Evolutionary conservation across 1,140 invertebrate species (phyloP).

Genomic region (Drosophila nigrodunni): DNA sequence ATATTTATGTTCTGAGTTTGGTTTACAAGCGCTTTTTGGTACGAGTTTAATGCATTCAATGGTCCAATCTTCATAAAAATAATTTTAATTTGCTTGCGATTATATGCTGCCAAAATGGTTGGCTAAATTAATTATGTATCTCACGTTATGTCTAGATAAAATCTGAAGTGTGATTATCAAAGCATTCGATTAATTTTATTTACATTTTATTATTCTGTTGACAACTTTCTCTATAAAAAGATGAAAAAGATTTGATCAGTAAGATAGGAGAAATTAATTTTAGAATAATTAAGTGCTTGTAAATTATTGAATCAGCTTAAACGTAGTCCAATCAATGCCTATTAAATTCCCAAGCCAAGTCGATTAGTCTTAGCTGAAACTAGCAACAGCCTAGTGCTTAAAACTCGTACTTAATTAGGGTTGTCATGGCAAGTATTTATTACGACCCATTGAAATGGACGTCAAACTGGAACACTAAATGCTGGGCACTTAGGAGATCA

Average conservation of each 20-base stretch:
- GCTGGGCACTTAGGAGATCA: conserved; percentile 70
- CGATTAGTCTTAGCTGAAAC: conserved; percentile 17
- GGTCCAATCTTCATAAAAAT: conserved; percentile 44
- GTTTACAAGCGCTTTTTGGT: conserved; percentile 26
- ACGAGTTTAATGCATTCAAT: conserved; percentile 14
- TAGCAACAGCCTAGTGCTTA: conserved; percentile 8
- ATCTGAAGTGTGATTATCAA: conserved; percentile 38
- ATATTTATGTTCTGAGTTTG: conserved; percentile 35
- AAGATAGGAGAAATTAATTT: too few species aligned
- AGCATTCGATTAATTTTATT: neutral
- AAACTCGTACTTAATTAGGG: conserved; percentile 59
- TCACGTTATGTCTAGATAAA: conserved; percentile 5
- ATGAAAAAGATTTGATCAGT: neutral
- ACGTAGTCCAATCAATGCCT: neutral
- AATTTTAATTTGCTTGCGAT: conserved; percentile 58
- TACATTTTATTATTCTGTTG: neutral
- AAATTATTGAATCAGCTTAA: conserved; percentile 4
- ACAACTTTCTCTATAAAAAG: neutral
- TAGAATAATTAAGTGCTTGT: neutral
- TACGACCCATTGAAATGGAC: conserved; percentile 46
- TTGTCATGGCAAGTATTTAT: conserved; percentile 72
- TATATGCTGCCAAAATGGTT: conserved; percentile 34
- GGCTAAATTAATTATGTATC: conserved; percentile 21
- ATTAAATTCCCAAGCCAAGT: neutral
- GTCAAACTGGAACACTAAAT: conserved; percentile 60